Base-by-base conservation (phyloP, 2,113 vertebrate species). In the Camelus dromedarius region DNA sequence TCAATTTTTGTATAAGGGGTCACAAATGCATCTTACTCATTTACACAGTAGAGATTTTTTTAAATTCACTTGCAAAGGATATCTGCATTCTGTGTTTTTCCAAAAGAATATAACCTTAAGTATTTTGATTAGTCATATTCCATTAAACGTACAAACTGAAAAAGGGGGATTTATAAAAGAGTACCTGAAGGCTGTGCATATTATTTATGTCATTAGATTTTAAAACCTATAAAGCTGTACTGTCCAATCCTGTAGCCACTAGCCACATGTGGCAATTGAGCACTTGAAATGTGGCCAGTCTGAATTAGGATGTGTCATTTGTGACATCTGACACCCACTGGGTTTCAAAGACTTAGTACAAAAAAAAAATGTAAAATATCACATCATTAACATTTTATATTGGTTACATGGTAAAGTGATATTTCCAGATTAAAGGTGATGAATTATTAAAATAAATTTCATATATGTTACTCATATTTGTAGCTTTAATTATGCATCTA, bases 61-160 rank as follows among this genome's bases (percentile, higher is more conserved):
- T 85, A 73, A 58, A 76, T 86, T 89, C n/a, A 69, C 4, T 46
- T 70, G 54, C 70, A 92, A 81, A 88, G 38, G 28, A 50, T 70
- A 89, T 22, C 6, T 96, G 69, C 46, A 79, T 67, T 12, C 52
- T 93, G 48, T 66, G 18, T 91, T 89, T 54, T 72, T 91, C 5
- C 30, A 79, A 88, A 60, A 86, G 32, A 92, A 62, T 73, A 64
- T 75, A 60, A 69, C 6, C 12, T 91, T 93, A 93, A 80, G 73
- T 60, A n/a, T 56, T 19, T 66, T 73, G 42, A 50, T 81, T 83
- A 86, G n/a, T 32, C 66, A 70, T 35, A 77, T 42, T 58, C 15
- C 79, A 69, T 64, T 93, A 58, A 91, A 93, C 60, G 26, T 6
- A 26, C 26, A 80, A 72, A 85, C 38, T 81, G 38, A 79, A 86